phyloP scores from a whole-genome alignment of 1,140 invertebrate genomes.

The Brachionus sp. region DNA sequence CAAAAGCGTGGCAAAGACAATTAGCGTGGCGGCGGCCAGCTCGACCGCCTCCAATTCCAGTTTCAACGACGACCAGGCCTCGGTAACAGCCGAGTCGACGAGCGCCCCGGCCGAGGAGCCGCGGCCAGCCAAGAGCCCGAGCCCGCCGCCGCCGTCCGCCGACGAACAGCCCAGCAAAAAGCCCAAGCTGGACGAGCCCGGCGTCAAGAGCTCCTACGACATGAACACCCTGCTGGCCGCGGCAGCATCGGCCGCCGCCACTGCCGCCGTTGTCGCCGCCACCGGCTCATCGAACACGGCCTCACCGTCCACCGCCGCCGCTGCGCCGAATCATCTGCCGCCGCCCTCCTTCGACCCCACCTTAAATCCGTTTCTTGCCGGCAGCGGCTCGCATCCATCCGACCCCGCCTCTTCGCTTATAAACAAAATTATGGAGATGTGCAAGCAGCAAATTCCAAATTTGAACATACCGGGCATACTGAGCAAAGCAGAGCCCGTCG shows the following conservation, averaged over 20 bases:
- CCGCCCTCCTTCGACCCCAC: not conserved
- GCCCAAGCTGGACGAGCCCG: not conserved
- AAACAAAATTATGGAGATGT: conserved; percentile 10
- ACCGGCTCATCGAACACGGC: not conserved
- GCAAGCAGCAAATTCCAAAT: not conserved
- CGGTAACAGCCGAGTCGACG: not conserved
- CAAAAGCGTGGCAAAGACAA: not conserved
- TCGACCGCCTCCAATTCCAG: not conserved
- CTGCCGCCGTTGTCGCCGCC: not conserved
- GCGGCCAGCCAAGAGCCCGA: not conserved
- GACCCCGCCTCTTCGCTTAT: not conserved
- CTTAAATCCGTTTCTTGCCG: not conserved
- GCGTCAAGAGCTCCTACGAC: not conserved
- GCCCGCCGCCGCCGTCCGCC: not conserved
- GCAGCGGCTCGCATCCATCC: not conserved
- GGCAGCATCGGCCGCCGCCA: not conserved
- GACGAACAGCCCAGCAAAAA: not conserved
- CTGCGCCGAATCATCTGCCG: not conserved
- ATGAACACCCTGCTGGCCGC: conserved; percentile 2
- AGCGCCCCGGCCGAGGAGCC: not conserved
- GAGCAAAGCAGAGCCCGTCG: not conserved
- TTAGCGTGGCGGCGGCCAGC: not conserved
- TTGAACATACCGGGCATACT: not conserved
- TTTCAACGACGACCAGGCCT: not conserved
- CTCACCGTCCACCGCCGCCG: not conserved